Evolutionary conservation across 2,888 invertebrate species (phyloP), one percentile per base, ranked within the genome.

Genomic region (Plutella xylostella): DNA sequence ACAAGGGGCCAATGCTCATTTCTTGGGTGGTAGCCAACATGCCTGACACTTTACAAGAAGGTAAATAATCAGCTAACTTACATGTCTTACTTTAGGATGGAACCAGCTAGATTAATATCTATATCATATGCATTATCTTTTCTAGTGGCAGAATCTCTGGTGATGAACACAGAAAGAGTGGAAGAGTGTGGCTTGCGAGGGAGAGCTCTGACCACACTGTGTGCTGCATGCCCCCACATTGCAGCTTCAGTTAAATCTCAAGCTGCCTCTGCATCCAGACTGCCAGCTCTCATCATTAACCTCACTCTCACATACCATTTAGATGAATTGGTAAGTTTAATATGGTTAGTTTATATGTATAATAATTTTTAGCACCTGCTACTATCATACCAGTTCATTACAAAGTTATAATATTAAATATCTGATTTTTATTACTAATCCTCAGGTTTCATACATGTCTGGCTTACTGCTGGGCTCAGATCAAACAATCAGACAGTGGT

Each of bases 1-100:
- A 93, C 58, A 93, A 95, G 75, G 97, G 97, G 0, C 90, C 94
- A 11, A 88, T 90, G 54, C 92, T 98, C 48, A 92, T 97, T 57
- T 95, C 95, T 58, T 91, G 96, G 78, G 86, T 97, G 51, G 93
- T 97, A 1, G 96, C 97, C 0, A 98, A 98, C 69, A 93, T 94
- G 82, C 97, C 97, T 1, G 97, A 97, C 65, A 92, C 92, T 56
- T 94, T 97, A 67, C 89, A 90, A 61, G 97, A 97, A 87, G 92
- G 92, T 92, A 61, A 52, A 44, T 45, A 5, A n/a, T n/a, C n/a
- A n/a, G n/a, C n/a, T n/a, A n/a, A n/a, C n/a, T n/a, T n/a, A n/a
- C n/a, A n/a, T n/a, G n/a, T n/a, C n/a, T n/a, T n/a, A n/a, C n/a
- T n/a, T n/a, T n/a, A n/a, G n/a, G n/a, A n/a, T n/a, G n/a, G n/a